Percentiles rank a stretch among this genome's conserved stretches.
These are phyloP conservation scores for Agrotis ipsilon DNA, from an alignment of 2,888 invertebrate genomes.

Conservation along the genomic window DNA sequence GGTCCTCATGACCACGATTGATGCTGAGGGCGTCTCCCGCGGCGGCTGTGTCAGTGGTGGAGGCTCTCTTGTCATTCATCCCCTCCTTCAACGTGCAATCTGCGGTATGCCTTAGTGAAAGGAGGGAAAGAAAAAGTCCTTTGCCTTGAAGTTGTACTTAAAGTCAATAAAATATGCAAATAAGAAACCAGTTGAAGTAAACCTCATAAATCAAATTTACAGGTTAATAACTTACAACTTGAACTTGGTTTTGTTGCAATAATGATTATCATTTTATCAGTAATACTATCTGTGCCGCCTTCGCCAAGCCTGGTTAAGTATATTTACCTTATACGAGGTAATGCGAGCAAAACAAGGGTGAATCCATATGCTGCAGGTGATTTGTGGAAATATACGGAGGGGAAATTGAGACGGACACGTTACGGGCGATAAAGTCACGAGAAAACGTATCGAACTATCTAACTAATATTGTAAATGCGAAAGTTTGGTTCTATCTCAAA, in stretches of 20 bases:
- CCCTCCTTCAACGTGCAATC: too few species aligned
- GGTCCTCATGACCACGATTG: too few species aligned
- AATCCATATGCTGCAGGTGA: conserved; percentile 52
- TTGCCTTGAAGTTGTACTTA: background rate
- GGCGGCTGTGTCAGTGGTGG: too few species aligned
- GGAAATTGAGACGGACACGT: background rate
- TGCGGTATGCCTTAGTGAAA: background rate
- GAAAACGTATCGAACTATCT: too few species aligned
- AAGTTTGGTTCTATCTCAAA: too few species aligned
- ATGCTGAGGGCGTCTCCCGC: too few species aligned
- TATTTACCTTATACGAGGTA: conserved; percentile 39
- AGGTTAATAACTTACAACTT: conserved; percentile 21
- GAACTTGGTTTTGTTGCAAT: conserved; percentile 15
- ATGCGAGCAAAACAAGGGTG: conserved; percentile 47
- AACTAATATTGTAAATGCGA: too few species aligned
- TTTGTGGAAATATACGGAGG: conserved; percentile 26
- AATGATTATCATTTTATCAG: conserved; percentile 27
- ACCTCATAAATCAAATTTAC: conserved; percentile 22
- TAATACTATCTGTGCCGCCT: conserved; percentile 30
- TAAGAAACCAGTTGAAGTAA: background rate
- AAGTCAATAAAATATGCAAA: background rate
- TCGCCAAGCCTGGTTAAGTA: conserved; percentile 24
- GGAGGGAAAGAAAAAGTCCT: background rate
- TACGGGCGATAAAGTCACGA: too few species aligned
- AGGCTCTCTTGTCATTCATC: too few species aligned